Conservation (phyloP, 2,113 vertebrate genomes). For the Pseudolaguvia tuberculata region DNA sequence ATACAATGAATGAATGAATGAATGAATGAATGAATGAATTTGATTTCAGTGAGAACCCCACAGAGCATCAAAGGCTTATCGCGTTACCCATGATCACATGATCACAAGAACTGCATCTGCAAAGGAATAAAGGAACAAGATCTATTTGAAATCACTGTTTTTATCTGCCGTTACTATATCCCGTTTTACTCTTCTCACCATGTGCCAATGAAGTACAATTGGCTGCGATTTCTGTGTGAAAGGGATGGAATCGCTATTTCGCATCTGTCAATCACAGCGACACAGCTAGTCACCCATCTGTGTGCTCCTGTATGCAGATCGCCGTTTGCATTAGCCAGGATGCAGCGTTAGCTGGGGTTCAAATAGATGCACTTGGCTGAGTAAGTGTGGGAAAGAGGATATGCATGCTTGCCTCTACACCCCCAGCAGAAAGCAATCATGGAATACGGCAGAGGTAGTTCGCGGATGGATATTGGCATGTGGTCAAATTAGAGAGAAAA, state of each 20-base stretch:
- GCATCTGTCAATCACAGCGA: conserved; percentile 7
- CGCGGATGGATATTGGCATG: background rate
- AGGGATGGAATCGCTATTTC: conserved; percentile 3
- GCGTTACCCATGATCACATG: too few relatives aligned
- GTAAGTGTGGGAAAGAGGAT: background rate
- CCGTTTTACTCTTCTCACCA: background rate
- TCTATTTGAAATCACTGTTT: background rate
- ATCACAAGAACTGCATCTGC: too few relatives aligned
- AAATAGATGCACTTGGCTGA: too few relatives aligned
- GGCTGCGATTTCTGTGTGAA: background rate
- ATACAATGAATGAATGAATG: too few relatives aligned
- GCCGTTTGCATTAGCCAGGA: background rate
- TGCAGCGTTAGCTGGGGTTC: background rate
- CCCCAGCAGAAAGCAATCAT: background rate
- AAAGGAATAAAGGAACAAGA: background rate
- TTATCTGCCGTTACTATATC: background rate
- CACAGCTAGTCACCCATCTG: background rate
- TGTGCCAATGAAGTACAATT: background rate
- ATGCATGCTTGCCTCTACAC: too few relatives aligned
- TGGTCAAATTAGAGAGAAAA: background rate
- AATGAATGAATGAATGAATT: too few relatives aligned
- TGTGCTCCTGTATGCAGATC: background rate
- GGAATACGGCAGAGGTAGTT: background rate
- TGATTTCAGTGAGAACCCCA: too few relatives aligned
- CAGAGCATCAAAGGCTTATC: too few relatives aligned